These are phyloP conservation scores for Nomada ferruginata DNA, from an alignment of 2,888 invertebrate species.

Conservation along the genomic window DNA sequence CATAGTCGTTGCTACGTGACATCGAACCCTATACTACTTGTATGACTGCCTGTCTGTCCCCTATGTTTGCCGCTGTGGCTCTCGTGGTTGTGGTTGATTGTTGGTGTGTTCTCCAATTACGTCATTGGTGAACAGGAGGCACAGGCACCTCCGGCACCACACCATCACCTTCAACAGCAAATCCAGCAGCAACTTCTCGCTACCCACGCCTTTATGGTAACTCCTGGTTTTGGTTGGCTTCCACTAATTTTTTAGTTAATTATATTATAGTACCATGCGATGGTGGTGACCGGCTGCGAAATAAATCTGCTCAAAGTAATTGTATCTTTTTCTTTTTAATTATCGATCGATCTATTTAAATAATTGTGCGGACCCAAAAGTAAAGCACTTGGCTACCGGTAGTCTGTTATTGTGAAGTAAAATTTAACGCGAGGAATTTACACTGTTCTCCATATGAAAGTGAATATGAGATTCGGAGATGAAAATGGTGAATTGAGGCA, in stretches of 20 bases:
- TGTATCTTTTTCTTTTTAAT: too few relatives aligned
- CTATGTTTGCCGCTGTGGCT: constrained; percentile 84
- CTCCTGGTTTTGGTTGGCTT: constrained; percentile 85
- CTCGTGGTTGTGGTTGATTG: constrained; percentile 85
- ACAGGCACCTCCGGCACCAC: constrained; percentile 83
- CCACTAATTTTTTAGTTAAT: constrained; percentile 81
- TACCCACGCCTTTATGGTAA: constrained; percentile 85
- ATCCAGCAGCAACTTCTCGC: constrained; percentile 85
- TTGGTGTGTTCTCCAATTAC: constrained; percentile 84
- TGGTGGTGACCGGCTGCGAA: constrained; percentile 3
- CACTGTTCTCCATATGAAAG: too few relatives aligned
- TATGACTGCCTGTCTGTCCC: constrained; percentile 84
- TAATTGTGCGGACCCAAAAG: too few relatives aligned
- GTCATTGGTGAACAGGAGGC: constrained; percentile 84
- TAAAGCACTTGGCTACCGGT: too few relatives aligned
- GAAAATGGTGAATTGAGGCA: neutral
- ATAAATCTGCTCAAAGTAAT: neutral
- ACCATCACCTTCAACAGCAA: constrained; percentile 84
- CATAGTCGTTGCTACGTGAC: constrained; percentile 78
- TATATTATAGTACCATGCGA: constrained; percentile 44
- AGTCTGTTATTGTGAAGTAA: too few relatives aligned
- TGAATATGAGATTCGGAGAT: neutral
- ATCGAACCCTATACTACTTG: constrained; percentile 82
- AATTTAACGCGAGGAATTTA: too few relatives aligned
- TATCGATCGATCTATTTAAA: too few relatives aligned